These are phyloP conservation scores for Orussus abietinus DNA, from an alignment of 1,140 invertebrate genomes.

Conservation along the genomic window DNA sequence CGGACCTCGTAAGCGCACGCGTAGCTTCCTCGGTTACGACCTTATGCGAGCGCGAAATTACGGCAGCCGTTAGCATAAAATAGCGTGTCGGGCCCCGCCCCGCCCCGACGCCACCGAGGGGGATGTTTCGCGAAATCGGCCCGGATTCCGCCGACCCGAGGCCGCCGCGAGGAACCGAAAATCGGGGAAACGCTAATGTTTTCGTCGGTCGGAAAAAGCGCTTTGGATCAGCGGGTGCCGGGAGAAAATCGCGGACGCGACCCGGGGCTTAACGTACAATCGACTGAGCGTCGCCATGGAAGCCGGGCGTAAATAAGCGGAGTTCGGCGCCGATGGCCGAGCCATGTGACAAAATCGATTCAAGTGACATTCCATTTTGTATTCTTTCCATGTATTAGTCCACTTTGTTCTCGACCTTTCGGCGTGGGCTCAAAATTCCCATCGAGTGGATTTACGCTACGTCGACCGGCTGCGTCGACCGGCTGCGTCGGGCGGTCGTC, in stretches of 20 bases:
- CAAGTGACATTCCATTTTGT: constrained; percentile 31
- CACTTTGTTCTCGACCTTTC: constrained; percentile 14
- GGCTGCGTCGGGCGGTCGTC: too few species aligned
- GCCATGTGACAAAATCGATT: constrained; percentile 40
- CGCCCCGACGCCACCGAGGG: too few species aligned
- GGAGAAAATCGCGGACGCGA: background rate
- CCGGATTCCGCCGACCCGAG: too few species aligned
- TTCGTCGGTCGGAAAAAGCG: too few species aligned
- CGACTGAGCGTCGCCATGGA: constrained; percentile 31
- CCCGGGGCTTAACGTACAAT: background rate
- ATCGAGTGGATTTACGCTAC: constrained; percentile 17
- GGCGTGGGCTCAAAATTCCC: constrained; percentile 18
- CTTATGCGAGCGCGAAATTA: constrained; percentile 18
- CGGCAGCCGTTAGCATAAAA: constrained; percentile 10
- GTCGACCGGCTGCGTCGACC: too few species aligned
- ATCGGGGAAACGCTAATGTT: too few species aligned
- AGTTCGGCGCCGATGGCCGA: constrained; percentile 30
- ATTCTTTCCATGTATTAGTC: constrained; percentile 26
- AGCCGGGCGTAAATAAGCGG: constrained; percentile 12
- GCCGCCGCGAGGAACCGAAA: too few species aligned
- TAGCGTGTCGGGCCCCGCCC: too few species aligned
- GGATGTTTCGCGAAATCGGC: too few species aligned
- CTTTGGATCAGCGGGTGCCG: too few species aligned
- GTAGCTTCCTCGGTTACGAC: background rate
- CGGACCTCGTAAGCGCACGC: constrained; percentile 17